Evolutionary conservation across 2,797 vertebrate genomes (phyloP).

Genomic region (Anguilla marmorata): DNA sequence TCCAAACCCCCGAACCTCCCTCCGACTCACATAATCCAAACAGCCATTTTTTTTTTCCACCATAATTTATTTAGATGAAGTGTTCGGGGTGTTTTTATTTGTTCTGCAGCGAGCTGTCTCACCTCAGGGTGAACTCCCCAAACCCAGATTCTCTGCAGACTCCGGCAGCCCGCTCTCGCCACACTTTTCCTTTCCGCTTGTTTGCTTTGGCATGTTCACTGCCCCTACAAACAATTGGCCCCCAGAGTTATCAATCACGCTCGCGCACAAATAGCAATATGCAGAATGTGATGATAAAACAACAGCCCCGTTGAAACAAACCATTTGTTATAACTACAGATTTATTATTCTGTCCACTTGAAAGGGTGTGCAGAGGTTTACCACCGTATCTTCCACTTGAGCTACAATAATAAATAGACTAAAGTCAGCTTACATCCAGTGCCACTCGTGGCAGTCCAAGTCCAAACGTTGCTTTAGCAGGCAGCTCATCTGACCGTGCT

Average conservation of each 20-base stretch:
- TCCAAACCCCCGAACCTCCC: slow-evolving; percentile 59
- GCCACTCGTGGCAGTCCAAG: slow-evolving; percentile 26
- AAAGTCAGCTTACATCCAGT: slow-evolving; percentile 38
- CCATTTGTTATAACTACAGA: slow-evolving; percentile 80
- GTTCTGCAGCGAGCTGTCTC: slow-evolving; percentile 86
- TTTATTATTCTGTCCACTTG: slow-evolving; percentile 70
- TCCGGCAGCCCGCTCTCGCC: slow-evolving; percentile 77
- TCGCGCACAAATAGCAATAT: slow-evolving; percentile 81
- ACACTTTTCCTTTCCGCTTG: slow-evolving; percentile 78
- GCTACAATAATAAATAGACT: slow-evolving; percentile 72
- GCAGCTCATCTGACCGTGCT: not conserved
- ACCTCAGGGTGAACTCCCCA: slow-evolving; percentile 87
- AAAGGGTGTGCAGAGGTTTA: slow-evolving; percentile 69
- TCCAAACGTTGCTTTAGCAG: not conserved
- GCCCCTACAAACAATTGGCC: slow-evolving; percentile 87
- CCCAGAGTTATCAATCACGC: slow-evolving; percentile 92
- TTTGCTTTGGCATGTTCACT: slow-evolving; percentile 92
- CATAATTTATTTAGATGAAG: slow-evolving; percentile 87
- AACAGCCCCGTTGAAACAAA: slow-evolving; percentile 87
- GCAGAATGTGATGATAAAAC: slow-evolving; percentile 89
- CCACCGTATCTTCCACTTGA: slow-evolving; percentile 66
- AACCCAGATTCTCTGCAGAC: slow-evolving; percentile 79
- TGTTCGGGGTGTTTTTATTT: slow-evolving; percentile 89
- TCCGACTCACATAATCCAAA: slow-evolving; percentile 59
- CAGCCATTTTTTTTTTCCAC: slow-evolving; percentile 68